Evolutionary conservation across 2,888 invertebrate genomes (phyloP), one percentile per base, ranked within the genome.

Genomic region (Isoperla grammatica): DNA sequence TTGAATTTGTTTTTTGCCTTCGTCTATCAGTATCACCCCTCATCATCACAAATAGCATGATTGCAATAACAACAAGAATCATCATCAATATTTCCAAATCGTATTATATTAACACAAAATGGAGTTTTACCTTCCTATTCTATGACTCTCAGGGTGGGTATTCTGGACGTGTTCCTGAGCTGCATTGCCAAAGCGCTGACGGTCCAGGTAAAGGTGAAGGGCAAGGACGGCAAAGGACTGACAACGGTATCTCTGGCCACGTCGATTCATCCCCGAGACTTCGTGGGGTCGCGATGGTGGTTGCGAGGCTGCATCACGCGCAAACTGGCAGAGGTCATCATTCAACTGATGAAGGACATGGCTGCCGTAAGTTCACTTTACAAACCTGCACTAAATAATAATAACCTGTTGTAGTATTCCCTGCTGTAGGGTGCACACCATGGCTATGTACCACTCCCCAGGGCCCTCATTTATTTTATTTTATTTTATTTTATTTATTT

Each of bases 161-260:
- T 96, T 60, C 75, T 96, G 59, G 96, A 96, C 70, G 90, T 95
- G 59, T 86, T 97, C 69, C 77, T 96, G 60, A 87, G 91, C 64
- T 91, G 94, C 66, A 87, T 97, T 63, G 92, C 93, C 37, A 97
- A 96, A 75, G 86, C 95, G 1, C 77, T 97, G 62, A 90, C 88
- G 2, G 84, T 96, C 1, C 95, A 96, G 75, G 87, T 95, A 17
- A 95, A 95, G 76, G 82, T 84, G 5, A 83, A 87, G 71, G 83
- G 83, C 48, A 85, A 84, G 71, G 80, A 77, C 43, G 71, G 74
- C 29, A 78, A 79, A 68, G 78, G 77, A 63, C 73, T 78, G 22
- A 79, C 76, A 43, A 79, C 84, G 0, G 78, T 84, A 37, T 80
- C 82, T 0, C 71, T 86, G 64, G 80, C 82, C 1, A 79, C 81